Base-by-base conservation (phyloP, 1,140 invertebrate species). In the Trichonephila clavata region DNA sequence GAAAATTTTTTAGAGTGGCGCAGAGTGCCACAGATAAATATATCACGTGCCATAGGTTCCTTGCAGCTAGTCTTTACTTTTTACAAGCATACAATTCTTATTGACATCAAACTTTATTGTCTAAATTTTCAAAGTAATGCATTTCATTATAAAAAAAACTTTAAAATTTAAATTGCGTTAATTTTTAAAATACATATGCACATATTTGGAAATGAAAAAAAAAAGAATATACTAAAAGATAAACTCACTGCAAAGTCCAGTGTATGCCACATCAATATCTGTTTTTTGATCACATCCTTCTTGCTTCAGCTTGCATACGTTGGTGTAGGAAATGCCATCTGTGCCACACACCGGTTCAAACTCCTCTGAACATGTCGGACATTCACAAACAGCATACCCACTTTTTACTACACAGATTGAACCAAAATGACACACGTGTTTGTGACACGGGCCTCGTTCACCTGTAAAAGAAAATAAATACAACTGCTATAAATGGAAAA, bases 291-390 rank as follows among this genome's bases (percentile, higher is more conserved):
- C 96, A 96, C 98, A 98, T 18, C 97, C 97, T 95, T 98, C 97
- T 59, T 97, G 96, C 95, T 97, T 97, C 94, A 98, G 97, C 96
- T 98, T 97, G 96, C 98, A 98, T 94, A 97, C 97, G 96, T 98
- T 98, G 91, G 97, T 97, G 96, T 99, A 99, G 88, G 98, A 98
- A 95, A 98, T 97, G 68, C 98, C 98, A 95, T 99, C 98, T 77
- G 97, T 97, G 84, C 98, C 98, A 95, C 98, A 99, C 20, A 99
- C 98, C 0, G 98, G 98, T 94, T 95, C 95, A 96, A 98, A 98
- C 96, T 98, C 98, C 77, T 97, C 97, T 21, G 97, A 97, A 95
- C 98, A 99, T 27, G 96, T 96, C 16, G 97, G 97, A 96, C 98
- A 99, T 95, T 98, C 97, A 96, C 98, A 99, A 80, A 97, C 96